Percentiles rank a stretch among this genome's conserved stretches.
These are phyloP conservation scores for Sylvia atricapilla DNA, from an alignment of 2,113 vertebrate genomes.

Conservation along the genomic window DNA sequence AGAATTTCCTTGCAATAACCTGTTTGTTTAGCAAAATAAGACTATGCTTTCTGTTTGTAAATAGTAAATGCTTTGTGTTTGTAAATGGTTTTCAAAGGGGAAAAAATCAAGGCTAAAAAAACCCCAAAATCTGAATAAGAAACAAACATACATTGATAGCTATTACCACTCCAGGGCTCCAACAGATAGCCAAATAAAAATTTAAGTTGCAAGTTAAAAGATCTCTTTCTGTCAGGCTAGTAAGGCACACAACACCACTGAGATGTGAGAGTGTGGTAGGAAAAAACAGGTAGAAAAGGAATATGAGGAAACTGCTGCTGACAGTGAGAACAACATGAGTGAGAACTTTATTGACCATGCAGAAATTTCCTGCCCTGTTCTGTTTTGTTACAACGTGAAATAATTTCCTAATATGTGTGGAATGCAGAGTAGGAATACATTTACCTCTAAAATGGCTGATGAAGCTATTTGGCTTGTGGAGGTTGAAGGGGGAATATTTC, in stretches of 20 bases:
- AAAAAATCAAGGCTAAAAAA: background rate
- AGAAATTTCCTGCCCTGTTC: background rate
- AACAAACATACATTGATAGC: fast-evolving
- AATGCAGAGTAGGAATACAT: background rate
- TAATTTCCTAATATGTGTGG: background rate
- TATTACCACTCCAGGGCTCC: no score
- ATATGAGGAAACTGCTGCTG: background rate
- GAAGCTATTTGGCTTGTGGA: background rate
- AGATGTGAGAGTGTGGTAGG: background rate
- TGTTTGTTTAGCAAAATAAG: background rate
- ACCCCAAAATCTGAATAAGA: background rate
- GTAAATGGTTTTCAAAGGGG: background rate
- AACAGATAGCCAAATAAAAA: background rate
- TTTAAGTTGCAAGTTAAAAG: background rate
- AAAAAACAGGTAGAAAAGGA: background rate
- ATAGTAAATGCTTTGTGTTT: background rate
- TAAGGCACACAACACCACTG: background rate
- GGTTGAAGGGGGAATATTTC: background rate
- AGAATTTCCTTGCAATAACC: background rate
- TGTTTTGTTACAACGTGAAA: background rate
- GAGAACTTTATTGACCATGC: background rate
- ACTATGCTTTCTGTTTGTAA: background rate
- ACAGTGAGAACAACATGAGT: fast-evolving
- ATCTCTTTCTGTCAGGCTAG: background rate
- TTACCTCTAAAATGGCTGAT: background rate